Evolutionary conservation across 2,113 vertebrate genomes (phyloP), one percentile per base, ranked within the genome.

Genomic region (Sterna hirundo): DNA sequence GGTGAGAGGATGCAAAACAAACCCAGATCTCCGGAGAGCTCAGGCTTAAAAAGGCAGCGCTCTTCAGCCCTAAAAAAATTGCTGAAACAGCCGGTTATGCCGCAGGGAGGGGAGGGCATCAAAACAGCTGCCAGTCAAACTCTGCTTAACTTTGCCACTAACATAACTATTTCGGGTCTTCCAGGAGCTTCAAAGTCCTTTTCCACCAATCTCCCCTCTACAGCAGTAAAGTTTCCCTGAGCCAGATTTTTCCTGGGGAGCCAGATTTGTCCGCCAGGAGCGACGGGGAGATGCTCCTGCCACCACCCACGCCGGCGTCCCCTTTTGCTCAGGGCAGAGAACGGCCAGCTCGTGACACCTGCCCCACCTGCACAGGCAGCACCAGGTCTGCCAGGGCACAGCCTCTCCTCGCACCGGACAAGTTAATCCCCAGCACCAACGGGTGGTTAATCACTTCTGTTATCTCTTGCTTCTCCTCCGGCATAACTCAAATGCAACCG

Each of bases 241-340:
- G 65, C 17, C 32, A 27, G 65, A 21, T 54, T 54, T 54, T 54
- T 54, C 52, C 52, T 54, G 52, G 26, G 52, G 40, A 52, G 65
- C 17, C 32, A 25, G 61, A 21, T 44, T 32, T 32, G n/a, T 7
- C 72, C 27, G n/a, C 13, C 17, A 49, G 38, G 7, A 61, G 51
- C 0, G 0, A 49, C 5, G 27, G 61, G 32, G 32, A 65, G 36
- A 78, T 49, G 34, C 20, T 21, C 34, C 90, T 44, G 36, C 29
- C 44, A 36, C 69, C 69, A 68, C 42, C 54, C 83, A 16, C 4
- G 0, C 0, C 0, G 1, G n/a, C 5, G 8, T 21, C 49, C 15
- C 66, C 29, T 32, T 32, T 7, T 8, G 17, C 38, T 62, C 5
- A 1, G 0, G 0, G 54, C 78, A 77, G 54, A 83, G 75, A 58